Conservation (phyloP, 2,113 vertebrate species). For the Passer domesticus region DNA sequence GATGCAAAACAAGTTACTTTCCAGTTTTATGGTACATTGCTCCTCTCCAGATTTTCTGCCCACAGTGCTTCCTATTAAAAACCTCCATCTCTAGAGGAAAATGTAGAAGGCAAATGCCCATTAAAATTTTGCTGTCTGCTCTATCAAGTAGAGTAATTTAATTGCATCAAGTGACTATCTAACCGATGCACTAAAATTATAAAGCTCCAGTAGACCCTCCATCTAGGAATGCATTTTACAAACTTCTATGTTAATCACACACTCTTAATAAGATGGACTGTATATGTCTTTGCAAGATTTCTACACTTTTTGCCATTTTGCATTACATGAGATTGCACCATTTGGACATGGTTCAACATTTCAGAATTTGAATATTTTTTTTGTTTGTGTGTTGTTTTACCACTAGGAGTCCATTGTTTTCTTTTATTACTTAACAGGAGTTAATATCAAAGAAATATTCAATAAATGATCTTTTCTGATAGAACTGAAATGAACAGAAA, state of each 20-base stretch:
- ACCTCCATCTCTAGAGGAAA: neutral
- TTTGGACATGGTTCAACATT: neutral
- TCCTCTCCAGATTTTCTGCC: neutral
- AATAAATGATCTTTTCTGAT: neutral
- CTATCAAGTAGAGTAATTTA: neutral
- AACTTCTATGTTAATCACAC: neutral
- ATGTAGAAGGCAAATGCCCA: neutral
- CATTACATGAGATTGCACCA: neutral
- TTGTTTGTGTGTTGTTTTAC: neutral
- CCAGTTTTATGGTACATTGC: neutral
- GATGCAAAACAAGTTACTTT: neutral
- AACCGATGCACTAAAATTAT: neutral
- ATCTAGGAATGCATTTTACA: neutral
- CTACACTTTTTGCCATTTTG: neutral
- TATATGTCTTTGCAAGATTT: neutral
- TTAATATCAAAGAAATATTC: neutral
- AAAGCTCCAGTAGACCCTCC: neutral
- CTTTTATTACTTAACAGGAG: neutral
- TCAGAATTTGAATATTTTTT: neutral
- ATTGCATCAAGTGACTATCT: neutral
- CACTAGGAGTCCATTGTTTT: neutral
- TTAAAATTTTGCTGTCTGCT: neutral
- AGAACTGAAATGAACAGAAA: neutral
- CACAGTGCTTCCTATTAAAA: neutral
- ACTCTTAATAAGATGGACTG: neutral